A percentile compares a stretch with the other conserved stretches of the same genome.
These are phyloP conservation scores for Alosa alosa DNA, from an alignment of 2,113 vertebrate genomes.

Conservation along the genomic window DNA sequence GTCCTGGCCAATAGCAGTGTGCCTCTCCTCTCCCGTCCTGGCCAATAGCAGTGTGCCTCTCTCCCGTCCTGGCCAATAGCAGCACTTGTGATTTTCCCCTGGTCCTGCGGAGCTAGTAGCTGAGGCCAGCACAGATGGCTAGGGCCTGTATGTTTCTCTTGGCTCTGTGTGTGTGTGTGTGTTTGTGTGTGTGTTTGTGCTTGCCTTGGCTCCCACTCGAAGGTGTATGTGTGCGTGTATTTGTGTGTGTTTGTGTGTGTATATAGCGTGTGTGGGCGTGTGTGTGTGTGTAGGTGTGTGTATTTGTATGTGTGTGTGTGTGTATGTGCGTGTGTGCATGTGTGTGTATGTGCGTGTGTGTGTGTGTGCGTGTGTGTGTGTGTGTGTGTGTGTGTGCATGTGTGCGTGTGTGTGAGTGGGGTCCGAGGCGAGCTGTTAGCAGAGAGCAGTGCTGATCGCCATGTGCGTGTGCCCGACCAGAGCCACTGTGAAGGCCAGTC, in stretches of 20 bases:
- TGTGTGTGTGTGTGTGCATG: no score
- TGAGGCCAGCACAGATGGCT: constrained; percentile 44
- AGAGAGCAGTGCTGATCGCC: neutral
- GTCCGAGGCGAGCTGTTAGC: no score
- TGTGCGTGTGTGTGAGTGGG: no score
- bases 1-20: no score
- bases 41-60: constrained; percentile 22
- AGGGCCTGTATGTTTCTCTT: constrained; percentile 45
- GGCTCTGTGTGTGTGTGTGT: constrained; percentile 22
- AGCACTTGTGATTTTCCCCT: neutral
- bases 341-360: no score
- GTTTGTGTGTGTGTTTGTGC: neutral
- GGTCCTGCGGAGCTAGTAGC: neutral
- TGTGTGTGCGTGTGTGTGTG: no score
- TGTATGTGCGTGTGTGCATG: neutral
- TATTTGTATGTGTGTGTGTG: neutral
- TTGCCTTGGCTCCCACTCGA: neutral
- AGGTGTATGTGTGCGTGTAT: neutral
- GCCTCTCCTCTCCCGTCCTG: neutral
- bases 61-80: constrained; percentile 15
- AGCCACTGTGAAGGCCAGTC: neutral
- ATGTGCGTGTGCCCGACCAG: neutral
- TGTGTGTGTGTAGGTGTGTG: neutral
- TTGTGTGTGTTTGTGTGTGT: neutral
- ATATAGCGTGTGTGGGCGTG: neutral